Evolutionary conservation across 2,888 invertebrate species (phyloP).

Genomic region (Podotricha telesiphe): DNA sequence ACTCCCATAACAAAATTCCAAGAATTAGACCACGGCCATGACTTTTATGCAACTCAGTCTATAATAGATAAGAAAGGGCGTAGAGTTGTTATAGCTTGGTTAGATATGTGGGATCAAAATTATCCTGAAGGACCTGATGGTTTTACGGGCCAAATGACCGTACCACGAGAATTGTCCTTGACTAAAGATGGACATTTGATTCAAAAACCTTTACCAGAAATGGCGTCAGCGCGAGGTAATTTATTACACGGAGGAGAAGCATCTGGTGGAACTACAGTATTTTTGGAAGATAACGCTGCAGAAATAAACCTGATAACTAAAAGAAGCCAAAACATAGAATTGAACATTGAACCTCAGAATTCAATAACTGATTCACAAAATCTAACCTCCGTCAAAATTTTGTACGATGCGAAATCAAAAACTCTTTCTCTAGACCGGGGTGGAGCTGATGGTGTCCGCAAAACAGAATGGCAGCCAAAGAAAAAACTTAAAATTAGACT

Average conservation of each 20-base stretch:
- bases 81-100: conserved; percentile 70
- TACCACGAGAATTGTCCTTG: conserved; percentile 63
- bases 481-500: conserved; percentile 51
- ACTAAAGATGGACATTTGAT: conserved; percentile 52
- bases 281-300: conserved; percentile 57
- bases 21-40: conserved; percentile 71
- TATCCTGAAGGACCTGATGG: conserved; percentile 69
- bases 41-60: conserved; percentile 76
- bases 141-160: conserved; percentile 70
- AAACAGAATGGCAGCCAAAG: conserved; percentile 61
- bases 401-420: conserved; percentile 52
- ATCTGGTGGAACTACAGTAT: conserved; percentile 43
- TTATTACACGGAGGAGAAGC: conserved; percentile 51
- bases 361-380: conserved; percentile 30
- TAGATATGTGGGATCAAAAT: conserved; percentile 71
- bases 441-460: conserved; percentile 61
- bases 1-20: conserved; percentile 55
- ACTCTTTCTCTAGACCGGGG: conserved; percentile 64
- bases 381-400: conserved; percentile 51
- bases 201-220: conserved; percentile 61
- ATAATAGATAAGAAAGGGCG: conserved; percentile 54
- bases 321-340: conserved; percentile 48
- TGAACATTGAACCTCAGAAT: conserved; percentile 56
- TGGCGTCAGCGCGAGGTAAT: conserved; percentile 47
- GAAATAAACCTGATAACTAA: conserved; percentile 56